Conservation (phyloP, 2,888 invertebrate genomes). For the Alloscopus bannaensis region DNA sequence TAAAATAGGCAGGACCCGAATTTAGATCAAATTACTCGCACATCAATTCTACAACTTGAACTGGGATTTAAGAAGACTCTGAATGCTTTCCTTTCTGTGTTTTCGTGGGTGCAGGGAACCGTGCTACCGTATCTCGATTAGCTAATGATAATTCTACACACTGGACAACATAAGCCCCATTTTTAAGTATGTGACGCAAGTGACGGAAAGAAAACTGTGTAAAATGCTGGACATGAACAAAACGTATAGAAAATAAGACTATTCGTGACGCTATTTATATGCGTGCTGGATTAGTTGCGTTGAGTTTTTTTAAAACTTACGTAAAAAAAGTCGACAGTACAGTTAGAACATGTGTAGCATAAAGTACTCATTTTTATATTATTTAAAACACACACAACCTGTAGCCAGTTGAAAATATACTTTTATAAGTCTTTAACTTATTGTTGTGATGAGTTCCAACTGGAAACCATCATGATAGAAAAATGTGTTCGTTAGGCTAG, state of each 20-base stretch:
- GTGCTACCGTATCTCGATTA: too few species aligned
- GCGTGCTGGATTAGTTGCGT: neutral
- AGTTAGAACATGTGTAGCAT: neutral
- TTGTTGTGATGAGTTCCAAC: conserved; percentile 37
- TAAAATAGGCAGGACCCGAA: conserved; percentile 46
- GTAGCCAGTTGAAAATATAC: neutral
- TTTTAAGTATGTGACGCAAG: too few species aligned
- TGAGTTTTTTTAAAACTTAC: too few species aligned
- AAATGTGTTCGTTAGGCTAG: conserved; percentile 63
- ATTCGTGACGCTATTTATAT: too few species aligned
- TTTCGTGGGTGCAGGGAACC: conserved; percentile 60
- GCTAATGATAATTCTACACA: too few species aligned
- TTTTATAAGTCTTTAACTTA: neutral
- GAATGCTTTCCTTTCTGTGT: too few species aligned
- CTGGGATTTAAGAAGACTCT: too few species aligned
- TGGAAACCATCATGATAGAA: conserved; percentile 40
- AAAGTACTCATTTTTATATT: neutral
- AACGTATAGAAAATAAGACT: too few species aligned
- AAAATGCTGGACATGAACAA: conserved; percentile 35
- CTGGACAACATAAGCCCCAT: too few species aligned
- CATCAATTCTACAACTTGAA: conserved; percentile 17
- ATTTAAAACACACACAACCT: neutral
- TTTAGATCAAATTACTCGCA: neutral
- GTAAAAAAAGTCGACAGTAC: neutral
- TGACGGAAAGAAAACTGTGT: neutral